These are phyloP conservation scores for Apotomis betuletana DNA, from an alignment of 2,888 invertebrate genomes.

Conservation along the genomic window DNA sequence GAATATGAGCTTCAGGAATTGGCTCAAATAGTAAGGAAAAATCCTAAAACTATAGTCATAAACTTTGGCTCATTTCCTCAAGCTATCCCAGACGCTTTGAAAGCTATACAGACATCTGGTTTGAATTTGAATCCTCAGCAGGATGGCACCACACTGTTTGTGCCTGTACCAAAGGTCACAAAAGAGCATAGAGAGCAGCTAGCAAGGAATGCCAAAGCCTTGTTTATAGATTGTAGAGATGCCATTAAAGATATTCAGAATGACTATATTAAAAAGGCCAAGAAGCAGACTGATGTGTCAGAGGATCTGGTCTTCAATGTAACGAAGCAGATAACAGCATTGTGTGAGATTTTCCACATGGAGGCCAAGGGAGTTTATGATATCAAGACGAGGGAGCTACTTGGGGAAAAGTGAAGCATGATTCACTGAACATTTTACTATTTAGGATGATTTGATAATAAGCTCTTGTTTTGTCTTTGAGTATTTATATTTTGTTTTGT, in stretches of 20 bases:
- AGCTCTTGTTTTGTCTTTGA: neutral
- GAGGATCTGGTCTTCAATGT: slow-evolving; percentile 87
- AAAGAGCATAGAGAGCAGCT: slow-evolving; percentile 95
- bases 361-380: slow-evolving; percentile 77
- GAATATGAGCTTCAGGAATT: slow-evolving; percentile 93
- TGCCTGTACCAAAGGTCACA: slow-evolving; percentile 96
- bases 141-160: slow-evolving; percentile 94
- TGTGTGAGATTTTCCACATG: slow-evolving; percentile 86
- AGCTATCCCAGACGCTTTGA: slow-evolving; percentile 90
- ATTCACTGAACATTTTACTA: neutral
- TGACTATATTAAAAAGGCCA: slow-evolving; percentile 87
- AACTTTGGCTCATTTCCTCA: slow-evolving; percentile 94
- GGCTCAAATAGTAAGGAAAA: slow-evolving; percentile 93
- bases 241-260: slow-evolving; percentile 89
- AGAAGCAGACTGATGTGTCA: slow-evolving; percentile 87
- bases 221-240: slow-evolving; percentile 91
- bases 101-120: slow-evolving; percentile 90
- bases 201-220: slow-evolving; percentile 92
- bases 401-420: slow-evolving; percentile 77
- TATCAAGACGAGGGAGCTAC: slow-evolving; percentile 89
- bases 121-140: slow-evolving; percentile 97
- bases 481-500: too few relatives aligned
- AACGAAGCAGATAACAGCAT: slow-evolving; percentile 87
- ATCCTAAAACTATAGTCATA: slow-evolving; percentile 92
- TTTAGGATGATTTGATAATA: neutral